Evolutionary conservation across 2,888 invertebrate genomes (phyloP).

Genomic region (Operophtera brumata): DNA sequence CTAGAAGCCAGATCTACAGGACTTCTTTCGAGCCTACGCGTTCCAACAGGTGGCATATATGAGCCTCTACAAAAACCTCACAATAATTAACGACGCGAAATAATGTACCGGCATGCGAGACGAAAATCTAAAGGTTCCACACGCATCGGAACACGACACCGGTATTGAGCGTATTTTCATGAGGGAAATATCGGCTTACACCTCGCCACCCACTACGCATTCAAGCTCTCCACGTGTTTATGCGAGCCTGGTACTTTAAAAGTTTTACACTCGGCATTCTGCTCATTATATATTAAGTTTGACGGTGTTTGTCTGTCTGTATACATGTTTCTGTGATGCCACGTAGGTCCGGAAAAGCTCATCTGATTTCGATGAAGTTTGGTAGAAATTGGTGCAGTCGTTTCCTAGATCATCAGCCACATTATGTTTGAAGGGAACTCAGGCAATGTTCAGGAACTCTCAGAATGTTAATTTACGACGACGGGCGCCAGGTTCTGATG

Average conservation of each 20-base stretch:
- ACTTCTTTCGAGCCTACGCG: slow-evolving; percentile 55
- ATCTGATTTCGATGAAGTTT: too few relatives aligned
- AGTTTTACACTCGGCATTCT: slow-evolving; percentile 7
- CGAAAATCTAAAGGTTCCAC: slow-evolving; percentile 76
- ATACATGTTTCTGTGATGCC: too few relatives aligned
- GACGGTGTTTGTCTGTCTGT: too few relatives aligned
- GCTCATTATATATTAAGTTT: slow-evolving; percentile 5
- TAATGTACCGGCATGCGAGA: slow-evolving; percentile 77
- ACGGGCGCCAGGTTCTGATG: too few relatives aligned
- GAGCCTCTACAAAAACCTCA: slow-evolving; percentile 65
- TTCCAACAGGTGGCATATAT: slow-evolving; percentile 73
- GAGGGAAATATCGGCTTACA: slow-evolving; percentile 78
- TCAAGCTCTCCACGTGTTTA: slow-evolving; percentile 43
- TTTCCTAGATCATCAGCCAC: too few relatives aligned
- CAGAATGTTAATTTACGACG: too few relatives aligned
- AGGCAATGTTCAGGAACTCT: too few relatives aligned
- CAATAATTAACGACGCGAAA: slow-evolving; percentile 79
- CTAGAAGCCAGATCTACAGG: slow-evolving; percentile 46
- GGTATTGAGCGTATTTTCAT: slow-evolving; percentile 74
- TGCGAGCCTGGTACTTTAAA: slow-evolving; percentile 42
- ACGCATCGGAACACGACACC: slow-evolving; percentile 74
- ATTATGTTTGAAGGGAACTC: too few relatives aligned
- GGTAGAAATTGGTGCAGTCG: too few relatives aligned
- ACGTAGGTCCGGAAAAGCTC: too few relatives aligned
- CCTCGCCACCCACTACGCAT: slow-evolving; percentile 71